Evolutionary conservation across 1,140 invertebrate genomes (phyloP).

Genomic region (Sipha flava): DNA sequence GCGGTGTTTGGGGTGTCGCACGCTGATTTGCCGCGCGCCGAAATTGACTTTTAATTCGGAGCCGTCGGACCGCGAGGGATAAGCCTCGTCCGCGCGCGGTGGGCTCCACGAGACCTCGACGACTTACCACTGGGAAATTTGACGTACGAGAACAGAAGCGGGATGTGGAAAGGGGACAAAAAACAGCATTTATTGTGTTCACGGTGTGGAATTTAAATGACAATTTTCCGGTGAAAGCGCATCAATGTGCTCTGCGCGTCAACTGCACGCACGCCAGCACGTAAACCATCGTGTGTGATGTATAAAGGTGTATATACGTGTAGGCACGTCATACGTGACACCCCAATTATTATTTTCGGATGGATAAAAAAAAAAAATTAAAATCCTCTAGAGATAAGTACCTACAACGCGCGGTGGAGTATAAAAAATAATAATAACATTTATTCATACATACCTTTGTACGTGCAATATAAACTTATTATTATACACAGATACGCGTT

Average conservation of each 20-base stretch:
- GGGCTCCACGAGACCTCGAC: not conserved
- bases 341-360: conserved; percentile 2
- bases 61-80: conserved; percentile 10
- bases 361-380: not conserved
- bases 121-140: not conserved
- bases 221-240: conserved; percentile 20
- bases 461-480: too few relatives aligned
- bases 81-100: not conserved
- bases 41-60: conserved; percentile 21
- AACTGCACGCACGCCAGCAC: not conserved
- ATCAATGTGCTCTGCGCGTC: not conserved
- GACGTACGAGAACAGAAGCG: not conserved
- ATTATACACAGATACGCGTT: too few relatives aligned
- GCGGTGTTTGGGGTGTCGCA: not conserved
- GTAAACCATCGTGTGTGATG: not conserved
- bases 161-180: not conserved
- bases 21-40: not conserved
- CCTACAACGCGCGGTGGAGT: too few relatives aligned
- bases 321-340: too few relatives aligned
- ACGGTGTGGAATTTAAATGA: conserved; percentile 1
- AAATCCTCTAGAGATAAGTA: not conserved
- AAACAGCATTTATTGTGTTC: not conserved
- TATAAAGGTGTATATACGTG: too few relatives aligned
- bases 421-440: not conserved
- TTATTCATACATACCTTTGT: too few relatives aligned